These are phyloP conservation scores for Schrankia costaestrigalis DNA, from an alignment of 2,888 invertebrate genomes.

Conservation along the genomic window DNA sequence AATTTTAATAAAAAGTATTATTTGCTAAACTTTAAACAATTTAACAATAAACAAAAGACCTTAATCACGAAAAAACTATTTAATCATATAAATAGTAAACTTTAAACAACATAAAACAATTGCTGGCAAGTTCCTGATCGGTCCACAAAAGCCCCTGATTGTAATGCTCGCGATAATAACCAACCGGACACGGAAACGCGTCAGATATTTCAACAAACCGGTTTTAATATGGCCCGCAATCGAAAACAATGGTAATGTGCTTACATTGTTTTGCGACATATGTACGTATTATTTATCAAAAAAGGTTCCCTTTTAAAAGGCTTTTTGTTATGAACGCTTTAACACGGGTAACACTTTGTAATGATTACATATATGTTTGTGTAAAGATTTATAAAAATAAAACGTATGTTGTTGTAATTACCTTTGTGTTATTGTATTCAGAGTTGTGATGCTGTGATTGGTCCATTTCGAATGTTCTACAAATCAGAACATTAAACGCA, in stretches of 20 bases:
- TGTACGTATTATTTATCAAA: slow-evolving; percentile 35
- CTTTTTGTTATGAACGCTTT: slow-evolving; percentile 22
- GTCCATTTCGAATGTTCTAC: too few species aligned
- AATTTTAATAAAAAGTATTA: too few species aligned
- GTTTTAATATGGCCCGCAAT: slow-evolving; percentile 35
- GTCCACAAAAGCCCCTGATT: slow-evolving; percentile 35
- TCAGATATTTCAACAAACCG: slow-evolving; percentile 35
- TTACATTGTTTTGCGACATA: slow-evolving; percentile 35
- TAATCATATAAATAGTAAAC: background rate
- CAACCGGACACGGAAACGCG: slow-evolving; percentile 31
- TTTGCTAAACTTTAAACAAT: too few species aligned
- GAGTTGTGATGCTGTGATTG: too few species aligned
- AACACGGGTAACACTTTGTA: slow-evolving; percentile 11
- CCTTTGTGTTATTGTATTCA: too few species aligned
- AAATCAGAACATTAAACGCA: too few species aligned
- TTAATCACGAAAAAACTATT: background rate
- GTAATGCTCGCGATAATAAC: slow-evolving; percentile 34
- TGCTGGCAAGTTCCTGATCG: slow-evolving; percentile 16
- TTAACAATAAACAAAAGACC: too few species aligned
- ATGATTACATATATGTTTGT: too few species aligned
- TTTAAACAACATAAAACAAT: slow-evolving; percentile 6
- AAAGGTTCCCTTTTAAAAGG: slow-evolving; percentile 17
- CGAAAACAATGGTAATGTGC: slow-evolving; percentile 36
- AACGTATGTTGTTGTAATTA: too few species aligned
- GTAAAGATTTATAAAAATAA: too few species aligned